These are phyloP conservation scores for Otus scops DNA, from an alignment of 2,797 vertebrate species.

Conservation along the genomic window DNA sequence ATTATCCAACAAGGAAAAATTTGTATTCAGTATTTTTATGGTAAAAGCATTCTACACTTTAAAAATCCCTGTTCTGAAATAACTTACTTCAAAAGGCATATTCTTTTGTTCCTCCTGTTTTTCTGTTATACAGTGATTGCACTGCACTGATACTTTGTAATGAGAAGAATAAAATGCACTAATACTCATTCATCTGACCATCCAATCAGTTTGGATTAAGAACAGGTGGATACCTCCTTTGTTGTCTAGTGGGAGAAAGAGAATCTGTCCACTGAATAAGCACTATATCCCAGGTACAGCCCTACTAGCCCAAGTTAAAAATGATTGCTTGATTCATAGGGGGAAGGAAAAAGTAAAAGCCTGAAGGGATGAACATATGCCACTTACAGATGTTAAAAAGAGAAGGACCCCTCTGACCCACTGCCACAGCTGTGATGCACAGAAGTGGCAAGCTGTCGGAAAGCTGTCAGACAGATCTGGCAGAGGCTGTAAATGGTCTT, in stretches of 20 bases:
- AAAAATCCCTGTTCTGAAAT: not conserved
- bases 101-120: not conserved
- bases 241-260: accelerated
- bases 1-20: not conserved
- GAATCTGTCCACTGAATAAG: not conserved
- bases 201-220: not conserved
- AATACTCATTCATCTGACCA: not conserved
- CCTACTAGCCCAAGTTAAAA: not conserved
- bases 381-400: not conserved
- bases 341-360: not conserved
- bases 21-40: not conserved
- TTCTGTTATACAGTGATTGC: not conserved
- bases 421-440: not conserved
- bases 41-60: not conserved
- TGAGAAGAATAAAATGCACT: not conserved
- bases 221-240: not conserved
- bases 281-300: not conserved
- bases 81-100: not conserved
- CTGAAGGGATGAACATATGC: not conserved
- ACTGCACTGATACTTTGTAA: not conserved
- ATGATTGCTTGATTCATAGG: not conserved
- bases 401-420: not conserved
- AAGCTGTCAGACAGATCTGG: not conserved
- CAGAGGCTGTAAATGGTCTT: not conserved
- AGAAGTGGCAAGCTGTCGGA: not conserved